A percentile compares a stretch with the other conserved stretches of the same genome.
phyloP scores from a whole-genome alignment of 1,140 invertebrate species.

The Reticulitermes speratus region DNA sequence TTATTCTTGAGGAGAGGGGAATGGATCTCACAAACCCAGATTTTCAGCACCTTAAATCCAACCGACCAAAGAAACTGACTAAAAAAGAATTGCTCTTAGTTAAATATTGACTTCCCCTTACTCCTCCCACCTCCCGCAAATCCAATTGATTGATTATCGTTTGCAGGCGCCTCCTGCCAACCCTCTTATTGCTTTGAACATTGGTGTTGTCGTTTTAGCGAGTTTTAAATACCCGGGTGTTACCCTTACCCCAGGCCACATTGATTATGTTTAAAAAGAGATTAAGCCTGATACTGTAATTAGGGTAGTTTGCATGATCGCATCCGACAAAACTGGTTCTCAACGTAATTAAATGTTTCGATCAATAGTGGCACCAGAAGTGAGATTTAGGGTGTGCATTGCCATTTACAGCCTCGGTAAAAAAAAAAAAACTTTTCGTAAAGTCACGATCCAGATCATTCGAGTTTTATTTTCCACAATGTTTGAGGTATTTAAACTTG shows the following conservation, averaged over 20 bases:
- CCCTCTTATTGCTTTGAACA: background rate
- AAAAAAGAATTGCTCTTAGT: background rate
- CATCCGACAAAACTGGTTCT: background rate
- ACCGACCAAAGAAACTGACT: background rate
- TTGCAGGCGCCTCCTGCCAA: background rate
- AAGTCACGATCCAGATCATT: background rate
- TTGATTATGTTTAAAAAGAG: slow-evolving; percentile 17
- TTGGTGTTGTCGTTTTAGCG: background rate
- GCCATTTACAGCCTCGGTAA: background rate
- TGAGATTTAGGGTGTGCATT: background rate
- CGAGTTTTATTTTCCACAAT: background rate
- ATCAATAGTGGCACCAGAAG: background rate
- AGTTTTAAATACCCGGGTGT: background rate
- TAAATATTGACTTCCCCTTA: background rate
- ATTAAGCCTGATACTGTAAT: slow-evolving; percentile 3
- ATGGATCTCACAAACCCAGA: too few species aligned
- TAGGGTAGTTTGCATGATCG: slow-evolving; percentile 10
- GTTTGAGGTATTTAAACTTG: background rate
- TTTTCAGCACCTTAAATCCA: too few species aligned
- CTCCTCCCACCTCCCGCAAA: background rate
- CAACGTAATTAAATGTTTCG: background rate
- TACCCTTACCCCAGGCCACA: background rate
- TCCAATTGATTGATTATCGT: background rate
- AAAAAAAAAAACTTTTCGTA: background rate
- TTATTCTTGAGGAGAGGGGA: too few species aligned